Conservation (phyloP, 2,888 invertebrate genomes). For the Mantis religiosa region DNA sequence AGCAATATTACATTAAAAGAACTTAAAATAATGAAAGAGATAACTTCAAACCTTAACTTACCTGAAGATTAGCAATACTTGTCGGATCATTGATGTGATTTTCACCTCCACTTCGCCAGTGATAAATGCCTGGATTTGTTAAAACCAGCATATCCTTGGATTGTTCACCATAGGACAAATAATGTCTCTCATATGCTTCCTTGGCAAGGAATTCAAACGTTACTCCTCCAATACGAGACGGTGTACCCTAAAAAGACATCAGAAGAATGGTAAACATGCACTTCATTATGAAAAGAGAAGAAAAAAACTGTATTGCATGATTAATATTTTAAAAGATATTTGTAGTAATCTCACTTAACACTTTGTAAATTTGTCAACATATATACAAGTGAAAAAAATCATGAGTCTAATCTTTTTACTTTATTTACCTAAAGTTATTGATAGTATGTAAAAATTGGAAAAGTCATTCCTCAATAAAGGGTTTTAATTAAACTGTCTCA, state of each 20-base stretch:
- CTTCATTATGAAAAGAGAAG: background rate
- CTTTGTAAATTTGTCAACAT: no score
- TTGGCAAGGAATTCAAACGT: conserved; percentile 81
- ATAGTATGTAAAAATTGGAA: no score
- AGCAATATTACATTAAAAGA: no score
- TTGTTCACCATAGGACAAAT: conserved; percentile 65
- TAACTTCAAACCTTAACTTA: conserved; percentile 36
- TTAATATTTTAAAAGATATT: no score
- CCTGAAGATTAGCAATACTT: conserved; percentile 71
- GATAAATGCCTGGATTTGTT: conserved; percentile 88
- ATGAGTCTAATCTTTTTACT: no score
- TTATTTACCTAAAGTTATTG: no score
- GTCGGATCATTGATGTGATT: conserved; percentile 96
- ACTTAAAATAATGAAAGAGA: background rate
- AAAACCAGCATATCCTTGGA: conserved; percentile 68
- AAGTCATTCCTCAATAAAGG: no score
- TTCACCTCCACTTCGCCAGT: conserved; percentile 97
- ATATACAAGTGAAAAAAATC: no score
- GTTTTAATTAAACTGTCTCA: no score
- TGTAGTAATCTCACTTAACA: no score
- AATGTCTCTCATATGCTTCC: conserved; percentile 80
- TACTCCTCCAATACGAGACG: conserved; percentile 80
- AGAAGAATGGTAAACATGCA: background rate
- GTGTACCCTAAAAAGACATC: conserved; percentile 50
- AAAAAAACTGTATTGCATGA: background rate